A percentile compares a stretch with the other conserved stretches of the same genome.
These are phyloP conservation scores for Tenthredo notha DNA, from an alignment of 2,888 invertebrate genomes.

Conservation along the genomic window DNA sequence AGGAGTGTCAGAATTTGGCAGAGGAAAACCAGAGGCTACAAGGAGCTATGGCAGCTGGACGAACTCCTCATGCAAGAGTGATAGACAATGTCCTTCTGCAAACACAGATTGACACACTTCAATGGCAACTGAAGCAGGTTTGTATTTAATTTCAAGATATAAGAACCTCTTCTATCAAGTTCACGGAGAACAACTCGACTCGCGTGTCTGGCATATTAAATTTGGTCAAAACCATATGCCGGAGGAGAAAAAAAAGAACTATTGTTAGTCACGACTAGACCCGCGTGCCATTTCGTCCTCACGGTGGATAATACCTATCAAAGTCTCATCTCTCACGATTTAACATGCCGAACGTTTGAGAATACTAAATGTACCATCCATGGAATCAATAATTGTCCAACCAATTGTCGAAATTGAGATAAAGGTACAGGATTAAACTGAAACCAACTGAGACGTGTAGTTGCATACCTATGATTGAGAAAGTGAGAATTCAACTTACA, in stretches of 20 bases:
- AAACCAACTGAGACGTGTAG: neutral
- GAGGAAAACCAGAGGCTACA: conserved; percentile 78
- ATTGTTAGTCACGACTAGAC: neutral
- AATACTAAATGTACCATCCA: neutral
- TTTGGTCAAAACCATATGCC: neutral
- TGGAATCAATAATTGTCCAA: neutral
- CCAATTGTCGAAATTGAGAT: neutral
- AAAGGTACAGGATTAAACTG: neutral
- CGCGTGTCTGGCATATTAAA: conserved; percentile 22
- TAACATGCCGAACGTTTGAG: neutral
- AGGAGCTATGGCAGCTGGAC: conserved; percentile 69
- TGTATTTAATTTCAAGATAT: conserved; percentile 58
- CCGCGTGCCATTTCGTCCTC: neutral
- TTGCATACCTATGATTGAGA: neutral
- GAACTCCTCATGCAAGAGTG: conserved; percentile 76
- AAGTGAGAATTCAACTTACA: neutral
- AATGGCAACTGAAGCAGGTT: conserved; percentile 89
- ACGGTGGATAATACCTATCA: neutral
- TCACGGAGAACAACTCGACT: conserved; percentile 57
- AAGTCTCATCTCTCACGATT: neutral
- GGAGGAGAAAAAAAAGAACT: neutral
- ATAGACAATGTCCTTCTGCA: conserved; percentile 83
- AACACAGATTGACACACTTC: conserved; percentile 85
- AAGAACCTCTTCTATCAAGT: conserved; percentile 56
- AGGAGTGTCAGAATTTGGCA: conserved; percentile 78